Base-by-base conservation (phyloP, 1,140 invertebrate species). In the Littorina saxatilis region DNA sequence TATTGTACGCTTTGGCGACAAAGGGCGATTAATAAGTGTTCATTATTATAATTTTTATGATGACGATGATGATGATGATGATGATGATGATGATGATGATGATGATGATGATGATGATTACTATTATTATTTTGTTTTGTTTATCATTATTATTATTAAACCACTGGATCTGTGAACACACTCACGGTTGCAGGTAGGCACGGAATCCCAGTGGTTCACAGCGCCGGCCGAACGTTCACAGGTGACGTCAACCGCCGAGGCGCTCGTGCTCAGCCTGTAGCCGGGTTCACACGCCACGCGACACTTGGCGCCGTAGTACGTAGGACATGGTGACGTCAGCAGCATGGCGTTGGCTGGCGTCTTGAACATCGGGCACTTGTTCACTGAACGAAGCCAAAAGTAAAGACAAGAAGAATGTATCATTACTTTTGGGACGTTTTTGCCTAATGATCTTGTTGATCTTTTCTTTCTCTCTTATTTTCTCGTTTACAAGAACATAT, bases 301-400 rank as follows among this genome's bases (percentile, higher is more conserved):
- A 70, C 63, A 68, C 23, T 20, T 29, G n/a, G 50, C 29, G 15
- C 50, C 73, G 66, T 43, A 58, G 35, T 61, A 27, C 15, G 5
- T 37, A 63, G 80, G 58, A 58, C 72, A 58, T 2, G 70, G 58
- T 52, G 50, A 66, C 27, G 40, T 81, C 39, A 75, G 15, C 50
- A 81, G 9, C 3, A 47, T 7, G 2, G n/a, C 29, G 29, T 66
- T 29, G 23, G 11, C n/a, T 0, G 68, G 40, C 7, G 50, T 17
- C 5, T 3, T 40, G 40, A 75, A 61, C 9, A 2, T 20, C 27
- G 27, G 43, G 43, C 58, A 81, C 40, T 40, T 47, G 32, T 58
- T 75, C 29, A 78, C 76, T 81, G 58, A 35, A 75, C 43, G 40
- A 7, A 40, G 5, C 58, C 11, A 29, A n/a, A 47, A n/a, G 47